These are phyloP conservation scores for Homarus americanus DNA, from an alignment of 1,140 invertebrate species.

Conservation along the genomic window DNA sequence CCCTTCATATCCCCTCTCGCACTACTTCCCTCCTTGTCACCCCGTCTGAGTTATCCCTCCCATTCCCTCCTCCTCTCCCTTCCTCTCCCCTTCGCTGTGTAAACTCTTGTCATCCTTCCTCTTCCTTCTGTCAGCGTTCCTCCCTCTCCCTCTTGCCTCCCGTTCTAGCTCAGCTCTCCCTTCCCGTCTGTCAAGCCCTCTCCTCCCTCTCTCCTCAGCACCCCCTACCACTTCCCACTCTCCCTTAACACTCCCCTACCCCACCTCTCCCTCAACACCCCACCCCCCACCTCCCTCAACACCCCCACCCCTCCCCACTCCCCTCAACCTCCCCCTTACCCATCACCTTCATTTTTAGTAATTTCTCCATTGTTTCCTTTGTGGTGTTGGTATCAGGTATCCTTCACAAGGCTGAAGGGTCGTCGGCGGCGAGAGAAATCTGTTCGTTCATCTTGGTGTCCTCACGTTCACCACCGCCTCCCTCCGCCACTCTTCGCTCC, in stretches of 20 bases:
- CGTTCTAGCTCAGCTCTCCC: neutral
- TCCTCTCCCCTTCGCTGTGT: neutral
- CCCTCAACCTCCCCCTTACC: neutral
- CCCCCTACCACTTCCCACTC: neutral
- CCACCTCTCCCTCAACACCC: neutral
- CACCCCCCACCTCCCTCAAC: neutral
- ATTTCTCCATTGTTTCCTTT: conserved; percentile 9
- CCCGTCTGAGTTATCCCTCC: neutral
- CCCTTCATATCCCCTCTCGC: neutral
- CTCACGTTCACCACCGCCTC: neutral
- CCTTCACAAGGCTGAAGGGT: neutral
- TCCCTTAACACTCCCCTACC: neutral
- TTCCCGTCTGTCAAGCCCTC: neutral
- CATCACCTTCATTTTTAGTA: neutral
- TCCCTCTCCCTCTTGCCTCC: neutral
- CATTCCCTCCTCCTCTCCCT: neutral
- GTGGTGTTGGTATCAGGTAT: neutral
- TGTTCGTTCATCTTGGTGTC: neutral
- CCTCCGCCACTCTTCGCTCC: neutral
- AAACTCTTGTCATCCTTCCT: neutral
- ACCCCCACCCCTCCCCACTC: neutral
- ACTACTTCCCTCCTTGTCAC: neutral
- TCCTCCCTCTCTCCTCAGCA: neutral
- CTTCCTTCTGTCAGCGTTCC: neutral
- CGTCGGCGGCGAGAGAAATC: neutral